A percentile compares a stretch with the other conserved stretches of the same genome.
These are phyloP conservation scores for Chironomus riparius DNA, from an alignment of 2,888 invertebrate species.

Conservation along the genomic window DNA sequence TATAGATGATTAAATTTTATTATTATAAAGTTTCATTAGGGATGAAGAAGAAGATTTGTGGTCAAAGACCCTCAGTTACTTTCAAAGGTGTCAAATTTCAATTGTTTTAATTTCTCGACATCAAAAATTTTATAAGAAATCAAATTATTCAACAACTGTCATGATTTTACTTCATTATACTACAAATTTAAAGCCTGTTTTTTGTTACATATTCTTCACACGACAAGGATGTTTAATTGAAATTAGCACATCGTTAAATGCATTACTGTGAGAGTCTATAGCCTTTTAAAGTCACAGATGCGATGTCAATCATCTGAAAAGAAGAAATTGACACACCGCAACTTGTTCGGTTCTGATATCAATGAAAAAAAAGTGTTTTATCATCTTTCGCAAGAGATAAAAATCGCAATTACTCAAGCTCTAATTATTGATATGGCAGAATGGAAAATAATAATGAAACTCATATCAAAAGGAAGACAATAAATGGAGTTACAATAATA, in stretches of 20 bases:
- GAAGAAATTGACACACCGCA: background rate
- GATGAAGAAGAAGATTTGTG: background rate
- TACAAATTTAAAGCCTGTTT: background rate
- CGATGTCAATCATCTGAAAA: no score
- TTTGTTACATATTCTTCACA: no score
- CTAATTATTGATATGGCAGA: background rate
- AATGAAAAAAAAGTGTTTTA: background rate
- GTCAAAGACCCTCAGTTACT: background rate
- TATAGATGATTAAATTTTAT: slow-evolving; percentile 30
- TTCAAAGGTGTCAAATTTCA: background rate
- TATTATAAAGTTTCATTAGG: background rate
- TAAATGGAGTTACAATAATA: no score
- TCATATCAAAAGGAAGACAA: background rate
- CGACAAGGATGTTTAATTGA: no score
- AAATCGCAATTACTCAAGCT: background rate
- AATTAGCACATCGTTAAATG: no score
- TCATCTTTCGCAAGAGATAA: slow-evolving; percentile 9
- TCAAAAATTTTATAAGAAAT: background rate
- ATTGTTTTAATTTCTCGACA: background rate
- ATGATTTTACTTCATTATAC: background rate
- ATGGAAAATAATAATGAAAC: background rate
- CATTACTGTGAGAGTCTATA: background rate
- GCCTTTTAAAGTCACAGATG: background rate
- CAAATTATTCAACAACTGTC: slow-evolving; percentile 14
- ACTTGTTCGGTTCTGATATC: background rate